Evolutionary conservation across 2,888 invertebrate genomes (phyloP).

Genomic region (Clitarchus hookeri): DNA sequence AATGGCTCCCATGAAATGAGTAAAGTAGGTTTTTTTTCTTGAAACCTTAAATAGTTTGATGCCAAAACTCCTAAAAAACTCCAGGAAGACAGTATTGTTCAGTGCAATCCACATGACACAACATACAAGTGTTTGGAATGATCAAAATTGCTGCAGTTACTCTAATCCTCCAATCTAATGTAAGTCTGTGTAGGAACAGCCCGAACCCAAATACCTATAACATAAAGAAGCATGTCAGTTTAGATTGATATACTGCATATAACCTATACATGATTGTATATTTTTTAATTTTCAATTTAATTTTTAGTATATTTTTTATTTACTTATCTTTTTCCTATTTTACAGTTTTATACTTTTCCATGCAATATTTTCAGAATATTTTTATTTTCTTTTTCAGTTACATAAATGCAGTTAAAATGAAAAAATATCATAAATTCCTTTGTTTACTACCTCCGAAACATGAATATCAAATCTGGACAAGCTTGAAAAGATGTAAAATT

Average conservation of each 20-base stretch:
- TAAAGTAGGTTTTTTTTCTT: neutral
- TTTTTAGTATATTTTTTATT: too few relatives aligned
- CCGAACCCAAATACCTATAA: too few relatives aligned
- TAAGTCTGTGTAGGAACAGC: neutral
- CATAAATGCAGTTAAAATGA: neutral
- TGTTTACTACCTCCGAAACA: neutral
- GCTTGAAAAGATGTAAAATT: neutral
- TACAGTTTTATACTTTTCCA: too few relatives aligned
- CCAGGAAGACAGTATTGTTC: neutral
- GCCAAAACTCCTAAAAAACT: slow-evolving; percentile 15
- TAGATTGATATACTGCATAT: too few relatives aligned
- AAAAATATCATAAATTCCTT: neutral
- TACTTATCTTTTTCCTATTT: too few relatives aligned
- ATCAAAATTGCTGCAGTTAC: slow-evolving; percentile 10
- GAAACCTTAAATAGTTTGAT: neutral
- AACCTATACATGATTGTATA: too few relatives aligned
- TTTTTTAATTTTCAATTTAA: too few relatives aligned
- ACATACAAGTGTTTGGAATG: slow-evolving; percentile 16
- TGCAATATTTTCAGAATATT: too few relatives aligned
- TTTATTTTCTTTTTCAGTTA: neutral
- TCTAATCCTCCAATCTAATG: slow-evolving; percentile 18
- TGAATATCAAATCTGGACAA: neutral
- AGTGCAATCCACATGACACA: neutral
- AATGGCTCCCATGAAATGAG: neutral
- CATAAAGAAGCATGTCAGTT: too few relatives aligned